Conservation (phyloP, 1,140 invertebrate genomes). For the Drosophila sproati region DNA sequence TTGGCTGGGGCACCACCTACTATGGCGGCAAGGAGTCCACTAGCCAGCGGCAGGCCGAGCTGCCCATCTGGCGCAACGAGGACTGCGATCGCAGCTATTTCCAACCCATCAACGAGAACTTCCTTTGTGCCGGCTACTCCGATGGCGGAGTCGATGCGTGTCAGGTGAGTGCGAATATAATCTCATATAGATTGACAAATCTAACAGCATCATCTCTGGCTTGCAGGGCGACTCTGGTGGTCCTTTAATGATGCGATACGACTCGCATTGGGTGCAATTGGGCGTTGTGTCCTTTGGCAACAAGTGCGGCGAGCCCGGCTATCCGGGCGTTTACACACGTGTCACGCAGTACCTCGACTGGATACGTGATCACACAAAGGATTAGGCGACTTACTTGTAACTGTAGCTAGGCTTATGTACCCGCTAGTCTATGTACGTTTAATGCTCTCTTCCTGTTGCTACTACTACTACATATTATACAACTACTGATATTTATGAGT, state of each 20-base stretch:
- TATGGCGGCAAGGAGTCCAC: slow-evolving; percentile 94
- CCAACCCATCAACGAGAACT: slow-evolving; percentile 95
- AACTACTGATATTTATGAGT: slow-evolving; percentile 64
- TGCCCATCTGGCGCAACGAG: slow-evolving; percentile 96
- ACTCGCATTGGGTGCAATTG: slow-evolving; percentile 92
- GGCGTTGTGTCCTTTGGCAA: slow-evolving; percentile 97
- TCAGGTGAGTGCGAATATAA: slow-evolving; percentile 87
- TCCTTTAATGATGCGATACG: slow-evolving; percentile 92
- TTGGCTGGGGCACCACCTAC: slow-evolving; percentile 96
- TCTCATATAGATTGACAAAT: fast-evolving
- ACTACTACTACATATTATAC: slow-evolving; percentile 5
- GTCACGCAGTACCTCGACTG: slow-evolving; percentile 82
- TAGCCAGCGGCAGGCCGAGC: slow-evolving; percentile 91
- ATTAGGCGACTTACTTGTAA: slow-evolving; percentile 63
- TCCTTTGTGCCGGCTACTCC: slow-evolving; percentile 95
- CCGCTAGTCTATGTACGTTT: slow-evolving; percentile 77
- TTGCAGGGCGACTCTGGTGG: slow-evolving; percentile 87
- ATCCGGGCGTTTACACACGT: slow-evolving; percentile 89
- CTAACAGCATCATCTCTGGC: neutral
- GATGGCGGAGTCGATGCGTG: slow-evolving; percentile 96
- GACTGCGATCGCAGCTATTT: slow-evolving; percentile 96
- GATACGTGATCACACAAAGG: slow-evolving; percentile 82
- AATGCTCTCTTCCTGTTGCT: slow-evolving; percentile 51
- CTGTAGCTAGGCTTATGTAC: slow-evolving; percentile 73
- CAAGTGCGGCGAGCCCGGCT: slow-evolving; percentile 94